Conservation (phyloP, 2,888 invertebrate species). For the Drosophila mettleri region DNA sequence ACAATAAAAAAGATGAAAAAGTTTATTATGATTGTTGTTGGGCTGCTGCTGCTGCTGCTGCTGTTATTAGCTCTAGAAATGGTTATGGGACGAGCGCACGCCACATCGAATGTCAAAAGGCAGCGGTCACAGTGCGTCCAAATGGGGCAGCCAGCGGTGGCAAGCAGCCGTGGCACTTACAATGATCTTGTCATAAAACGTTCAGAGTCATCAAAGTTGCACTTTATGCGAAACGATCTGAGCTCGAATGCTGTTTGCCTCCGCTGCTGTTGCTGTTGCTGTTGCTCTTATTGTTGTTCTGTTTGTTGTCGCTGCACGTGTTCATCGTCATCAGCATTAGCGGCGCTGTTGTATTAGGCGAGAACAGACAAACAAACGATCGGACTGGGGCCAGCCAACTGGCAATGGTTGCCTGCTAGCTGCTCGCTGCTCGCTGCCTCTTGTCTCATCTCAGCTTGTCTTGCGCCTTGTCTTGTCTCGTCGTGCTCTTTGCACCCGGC, state of each 20-base stretch:
- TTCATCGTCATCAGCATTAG: conserved; percentile 77
- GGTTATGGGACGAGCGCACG: conserved; percentile 73
- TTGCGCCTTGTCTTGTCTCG: not conserved
- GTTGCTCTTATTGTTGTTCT: conserved; percentile 25
- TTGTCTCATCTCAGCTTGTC: conserved; percentile 9
- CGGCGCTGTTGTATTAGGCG: conserved; percentile 75
- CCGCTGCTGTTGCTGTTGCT: conserved; percentile 20
- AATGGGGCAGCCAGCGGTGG: conserved; percentile 30
- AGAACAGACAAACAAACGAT: conserved; percentile 62
- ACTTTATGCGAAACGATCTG: conserved; percentile 77
- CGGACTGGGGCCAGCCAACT: conserved; percentile 9
- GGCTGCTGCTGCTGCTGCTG: too few relatives aligned
- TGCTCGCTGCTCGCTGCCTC: conserved; percentile 2
- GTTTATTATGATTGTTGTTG: conserved; percentile 78
- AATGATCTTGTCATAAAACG: conserved; percentile 80
- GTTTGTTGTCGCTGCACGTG: conserved; percentile 66
- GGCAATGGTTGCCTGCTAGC: not conserved
- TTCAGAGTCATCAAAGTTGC: conserved; percentile 79
- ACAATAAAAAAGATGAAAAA: conserved; percentile 77
- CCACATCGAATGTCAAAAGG: conserved; percentile 71
- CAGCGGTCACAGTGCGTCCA: conserved; percentile 69
- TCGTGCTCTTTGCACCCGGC: conserved; percentile 64
- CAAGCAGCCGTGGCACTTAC: conserved; percentile 42
- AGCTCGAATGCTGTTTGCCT: conserved; percentile 31
- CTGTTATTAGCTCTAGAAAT: conserved; percentile 77